These are phyloP conservation scores for Drosophila ustulata DNA, from an alignment of 2,888 invertebrate genomes.

Conservation along the genomic window DNA sequence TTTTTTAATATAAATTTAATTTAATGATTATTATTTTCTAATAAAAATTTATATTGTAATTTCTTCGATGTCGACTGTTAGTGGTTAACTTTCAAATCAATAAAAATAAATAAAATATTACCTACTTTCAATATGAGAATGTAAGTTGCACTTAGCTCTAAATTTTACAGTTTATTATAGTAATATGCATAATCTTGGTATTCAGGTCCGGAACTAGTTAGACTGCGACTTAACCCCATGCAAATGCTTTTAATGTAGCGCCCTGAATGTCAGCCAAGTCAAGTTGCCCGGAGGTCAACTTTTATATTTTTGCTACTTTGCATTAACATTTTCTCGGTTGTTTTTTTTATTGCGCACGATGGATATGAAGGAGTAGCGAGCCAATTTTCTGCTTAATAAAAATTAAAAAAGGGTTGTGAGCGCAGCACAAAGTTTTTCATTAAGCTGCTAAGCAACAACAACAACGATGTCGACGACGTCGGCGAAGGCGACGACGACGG, in stretches of 20 bases:
- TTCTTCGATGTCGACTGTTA: too few species aligned
- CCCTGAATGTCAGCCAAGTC: conserved; percentile 50
- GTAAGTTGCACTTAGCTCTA: not conserved
- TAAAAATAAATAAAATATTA: too few species aligned
- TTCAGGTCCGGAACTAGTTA: conserved; percentile 10
- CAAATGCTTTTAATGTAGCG: conserved; percentile 40
- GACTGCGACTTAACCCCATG: conserved; percentile 5
- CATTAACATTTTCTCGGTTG: conserved; percentile 43
- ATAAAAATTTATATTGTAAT: too few species aligned
- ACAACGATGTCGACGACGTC: conserved; percentile 13
- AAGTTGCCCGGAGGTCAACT: conserved; percentile 38
- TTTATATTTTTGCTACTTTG: conserved; percentile 54
- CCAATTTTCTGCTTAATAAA: conserved; percentile 79
- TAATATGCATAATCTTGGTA: not conserved
- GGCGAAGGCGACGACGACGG: conserved; percentile 15
- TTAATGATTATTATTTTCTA: not conserved
- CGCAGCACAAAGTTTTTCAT: conserved; percentile 72
- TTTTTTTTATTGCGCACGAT: conserved; percentile 16
- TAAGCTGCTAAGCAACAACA: conserved; percentile 59
- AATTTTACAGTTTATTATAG: not conserved
- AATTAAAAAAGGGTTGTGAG: conserved; percentile 73
- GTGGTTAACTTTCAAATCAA: too few species aligned
- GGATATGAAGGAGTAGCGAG: conserved; percentile 32
- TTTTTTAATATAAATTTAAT: too few species aligned
- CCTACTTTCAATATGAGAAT: not conserved